phyloP scores from a whole-genome alignment of 2,113 vertebrate species.

The Coptodon rendalli region DNA sequence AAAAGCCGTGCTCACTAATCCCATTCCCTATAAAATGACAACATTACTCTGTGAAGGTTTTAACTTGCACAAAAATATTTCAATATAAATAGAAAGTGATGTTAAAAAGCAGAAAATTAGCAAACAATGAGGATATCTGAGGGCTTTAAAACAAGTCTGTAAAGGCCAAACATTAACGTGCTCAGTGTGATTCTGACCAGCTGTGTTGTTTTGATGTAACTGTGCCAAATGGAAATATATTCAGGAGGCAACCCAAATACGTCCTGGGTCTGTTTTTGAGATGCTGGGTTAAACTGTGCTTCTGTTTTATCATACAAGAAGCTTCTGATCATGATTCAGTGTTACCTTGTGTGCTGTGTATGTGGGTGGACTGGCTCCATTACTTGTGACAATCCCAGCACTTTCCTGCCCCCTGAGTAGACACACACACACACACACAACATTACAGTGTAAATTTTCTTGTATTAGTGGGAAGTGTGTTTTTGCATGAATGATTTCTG shows the following conservation, averaged over 20 bases:
- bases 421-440: conserved; percentile 37
- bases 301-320: background rate
- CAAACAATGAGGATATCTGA: background rate
- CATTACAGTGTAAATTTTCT: background rate
- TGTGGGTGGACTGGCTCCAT: conserved; percentile 81
- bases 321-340: background rate
- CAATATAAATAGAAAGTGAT: background rate
- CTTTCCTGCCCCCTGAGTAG: conserved; percentile 91
- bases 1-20: conserved; percentile 88
- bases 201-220: background rate
- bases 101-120: background rate
- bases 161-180: background rate
- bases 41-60: background rate
- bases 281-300: background rate
- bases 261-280: background rate
- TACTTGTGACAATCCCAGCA: conserved; percentile 92
- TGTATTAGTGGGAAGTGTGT: background rate
- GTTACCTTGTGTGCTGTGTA: conserved; percentile 91
- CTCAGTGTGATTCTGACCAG: background rate
- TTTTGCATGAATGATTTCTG: background rate
- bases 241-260: background rate
- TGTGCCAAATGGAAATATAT: background rate
- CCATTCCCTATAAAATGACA: conserved; percentile 82
- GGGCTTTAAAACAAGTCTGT: background rate
- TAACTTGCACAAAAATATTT: background rate